Base-by-base conservation (phyloP, 2,797 vertebrate species). In the Allobates femoralis region DNA sequence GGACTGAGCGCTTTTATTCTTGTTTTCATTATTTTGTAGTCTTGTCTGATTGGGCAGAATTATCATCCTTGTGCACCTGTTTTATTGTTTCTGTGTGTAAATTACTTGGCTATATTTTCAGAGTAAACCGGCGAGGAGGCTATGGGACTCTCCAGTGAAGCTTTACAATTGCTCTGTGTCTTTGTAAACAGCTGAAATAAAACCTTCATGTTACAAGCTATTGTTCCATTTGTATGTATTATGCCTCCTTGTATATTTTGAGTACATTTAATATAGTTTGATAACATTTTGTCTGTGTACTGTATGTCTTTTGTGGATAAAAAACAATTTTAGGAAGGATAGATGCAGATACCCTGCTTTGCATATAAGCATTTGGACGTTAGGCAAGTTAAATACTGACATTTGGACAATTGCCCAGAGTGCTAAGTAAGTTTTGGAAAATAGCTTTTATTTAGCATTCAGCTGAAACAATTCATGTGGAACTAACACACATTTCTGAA, bases 61-160 rank as follows among this genome's bases (percentile, higher is more conserved):
- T 83, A 87, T 73, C 82, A 64, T 84, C 76, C 50, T 37, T 55
- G 30, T 66, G 77, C 86, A 88, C 86, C 86, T 88, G 86, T 85
- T 88, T 87, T 75, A 88, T 88, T 88, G 82, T 85, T 88, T 83
- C 53, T 67, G 30, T 81, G 79, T 73, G 86, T 80, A 88, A 88
- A 88, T 84, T 2, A 73, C 86, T 88, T 84, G 86, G 86, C 82
- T 88, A 51, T 81, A 84, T 87, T 84, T 79, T 84, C 75, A 74
- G 74, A 83, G 81, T 80, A 71, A 71, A 79, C 66, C 66, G 84
- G 66, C 37, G 10, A 84, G 81, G 74, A 79, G 81, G 34, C 19
- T 83, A n/a, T 19, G 76, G 74, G 81, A 84, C 79, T 81, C 79
- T 73, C 69, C 67, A 81, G 34, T 86, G 79, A 81, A 66, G 85